These are phyloP conservation scores for Pipra filicauda DNA, from an alignment of 2,113 vertebrate genomes.

Conservation along the genomic window DNA sequence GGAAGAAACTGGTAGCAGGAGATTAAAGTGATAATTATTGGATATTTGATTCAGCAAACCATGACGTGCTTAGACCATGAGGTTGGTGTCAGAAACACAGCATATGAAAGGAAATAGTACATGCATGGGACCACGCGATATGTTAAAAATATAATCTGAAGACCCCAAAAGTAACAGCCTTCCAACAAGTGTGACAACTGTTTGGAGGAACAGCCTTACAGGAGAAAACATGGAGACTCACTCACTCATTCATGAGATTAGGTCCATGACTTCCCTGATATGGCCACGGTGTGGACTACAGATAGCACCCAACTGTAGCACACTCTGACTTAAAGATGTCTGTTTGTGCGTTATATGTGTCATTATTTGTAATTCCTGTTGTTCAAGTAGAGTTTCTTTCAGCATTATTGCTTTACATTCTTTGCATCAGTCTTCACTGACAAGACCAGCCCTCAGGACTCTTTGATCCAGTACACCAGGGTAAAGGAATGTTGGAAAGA, in stretches of 20 bases:
- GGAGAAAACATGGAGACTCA: background rate
- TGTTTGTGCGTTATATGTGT: background rate
- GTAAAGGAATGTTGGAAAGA: background rate
- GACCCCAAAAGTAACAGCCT: background rate
- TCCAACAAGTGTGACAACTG: background rate
- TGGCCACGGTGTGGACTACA: fast-evolving
- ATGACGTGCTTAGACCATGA: background rate
- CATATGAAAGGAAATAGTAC: background rate
- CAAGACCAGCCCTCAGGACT: background rate
- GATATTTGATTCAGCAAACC: background rate
- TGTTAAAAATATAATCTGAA: background rate
- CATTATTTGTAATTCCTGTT: background rate
- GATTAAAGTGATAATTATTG: background rate
- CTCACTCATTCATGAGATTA: background rate
- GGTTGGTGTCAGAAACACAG: background rate
- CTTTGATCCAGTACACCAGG: background rate
- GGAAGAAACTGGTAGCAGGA: background rate
- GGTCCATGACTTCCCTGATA: background rate
- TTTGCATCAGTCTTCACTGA: background rate
- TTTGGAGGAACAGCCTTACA: background rate
- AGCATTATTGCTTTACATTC: background rate
- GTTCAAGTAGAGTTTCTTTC: background rate
- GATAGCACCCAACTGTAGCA: background rate
- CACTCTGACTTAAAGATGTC: background rate
- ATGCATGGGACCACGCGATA: background rate